phyloP scores from a whole-genome alignment of 2,888 invertebrate species.

The Criorhina ranunculi region DNA sequence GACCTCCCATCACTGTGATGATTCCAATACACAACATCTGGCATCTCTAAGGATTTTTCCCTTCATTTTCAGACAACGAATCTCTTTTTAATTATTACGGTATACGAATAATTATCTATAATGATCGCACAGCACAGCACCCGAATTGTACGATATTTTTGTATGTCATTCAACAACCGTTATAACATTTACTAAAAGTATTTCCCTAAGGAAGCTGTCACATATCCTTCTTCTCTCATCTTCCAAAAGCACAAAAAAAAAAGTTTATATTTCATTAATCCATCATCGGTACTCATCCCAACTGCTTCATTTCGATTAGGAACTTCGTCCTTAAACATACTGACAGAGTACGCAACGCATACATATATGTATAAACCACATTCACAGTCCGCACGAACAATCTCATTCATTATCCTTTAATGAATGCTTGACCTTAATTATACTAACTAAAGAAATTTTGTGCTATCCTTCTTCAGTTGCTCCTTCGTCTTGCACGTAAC shows the following conservation, averaged over 20 bases:
- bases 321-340: neutral
- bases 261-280: constrained; percentile 7
- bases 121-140: too few relatives aligned
- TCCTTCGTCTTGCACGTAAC: neutral
- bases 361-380: neutral
- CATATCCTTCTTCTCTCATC: neutral
- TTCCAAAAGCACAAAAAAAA: neutral
- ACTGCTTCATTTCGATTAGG: constrained; percentile 12
- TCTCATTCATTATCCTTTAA: constrained; percentile 56
- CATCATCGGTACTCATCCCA: constrained; percentile 3
- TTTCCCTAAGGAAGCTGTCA: constrained; percentile 3
- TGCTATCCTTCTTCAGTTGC: constrained; percentile 9
- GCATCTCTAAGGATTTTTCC: too few relatives aligned
- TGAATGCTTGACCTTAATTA: constrained; percentile 66
- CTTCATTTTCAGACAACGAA: too few relatives aligned
- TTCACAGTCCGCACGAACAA: constrained; percentile 19
- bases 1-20: too few relatives aligned
- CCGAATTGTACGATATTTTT: neutral
- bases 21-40: too few relatives aligned
- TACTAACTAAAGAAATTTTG: constrained; percentile 39
- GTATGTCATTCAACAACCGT: neutral
- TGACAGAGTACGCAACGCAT: neutral
- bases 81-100: too few relatives aligned
- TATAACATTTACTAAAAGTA: neutral
- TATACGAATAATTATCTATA: too few relatives aligned